Base-by-base conservation (phyloP, 92 coral and sea anemone genomes). In the Bergia puertoricense region DNA sequence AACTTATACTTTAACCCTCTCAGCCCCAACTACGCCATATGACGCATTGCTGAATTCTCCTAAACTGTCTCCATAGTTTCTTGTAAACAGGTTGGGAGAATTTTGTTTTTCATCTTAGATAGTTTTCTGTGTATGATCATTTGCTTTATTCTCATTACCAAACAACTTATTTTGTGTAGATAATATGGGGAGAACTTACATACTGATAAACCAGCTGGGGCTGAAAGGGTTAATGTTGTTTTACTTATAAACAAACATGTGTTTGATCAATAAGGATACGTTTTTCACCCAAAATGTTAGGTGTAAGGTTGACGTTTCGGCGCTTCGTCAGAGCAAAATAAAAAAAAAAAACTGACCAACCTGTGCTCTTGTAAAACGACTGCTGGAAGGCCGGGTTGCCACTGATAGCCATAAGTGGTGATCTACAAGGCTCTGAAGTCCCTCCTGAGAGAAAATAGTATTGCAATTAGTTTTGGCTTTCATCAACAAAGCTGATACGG, bases 331-430 rank as follows among this genome's bases (percentile, higher is more conserved):
- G 16, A 11, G 59, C 59, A 54, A 54, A 10, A 20, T 69, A 4
- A 20, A n/a, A 10, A 6, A 50, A 50, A 56, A 23, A 14, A 80
- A 54, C 11, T 37, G 10, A 18, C 87, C 54, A 37, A 93, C 98
- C 98, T 95, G 98, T 15, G 92, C 94, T 7, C 93, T 94, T 22
- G 96, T 86, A 51, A 95, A 95, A 11, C 91, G 82, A 83, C 98
- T 95, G 89, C 85, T 84, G 3, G 96, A 92, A 39, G 98, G 98
- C 56, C 94, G 86, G 1, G 94, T 95, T 16, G 86, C 66, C 7
- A 95, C 85, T 6, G 98, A 95, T 5, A 95, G 71, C 98, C 98
- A 95, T 57, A 95, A 77, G 79, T 95, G 98, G 62, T 95, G 92
- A 88, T 95, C 98, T 79, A 90, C 39, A 16, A 93, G 74, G 62